These are phyloP conservation scores for Nymphalis polychloros DNA, from an alignment of 2,888 invertebrate species.

Conservation along the genomic window DNA sequence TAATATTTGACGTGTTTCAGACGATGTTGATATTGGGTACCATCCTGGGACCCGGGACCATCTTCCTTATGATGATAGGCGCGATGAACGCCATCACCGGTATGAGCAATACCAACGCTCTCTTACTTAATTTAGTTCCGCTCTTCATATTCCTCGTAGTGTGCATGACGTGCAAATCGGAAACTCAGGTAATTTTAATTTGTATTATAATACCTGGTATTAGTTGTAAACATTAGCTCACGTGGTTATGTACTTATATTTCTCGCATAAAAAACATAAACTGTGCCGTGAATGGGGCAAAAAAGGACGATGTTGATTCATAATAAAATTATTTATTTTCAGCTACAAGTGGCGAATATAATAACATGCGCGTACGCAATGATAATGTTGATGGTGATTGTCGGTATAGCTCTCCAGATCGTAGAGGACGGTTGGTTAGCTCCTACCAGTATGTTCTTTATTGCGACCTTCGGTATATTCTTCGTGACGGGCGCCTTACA, in stretches of 20 bases:
- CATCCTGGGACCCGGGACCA: slow-evolving; percentile 90
- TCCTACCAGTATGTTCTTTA: slow-evolving; percentile 92
- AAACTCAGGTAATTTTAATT: slow-evolving; percentile 82
- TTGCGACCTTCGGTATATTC: slow-evolving; percentile 86
- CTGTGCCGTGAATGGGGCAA: neutral
- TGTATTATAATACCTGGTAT: too few species aligned
- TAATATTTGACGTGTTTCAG: slow-evolving; percentile 50
- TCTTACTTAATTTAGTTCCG: slow-evolving; percentile 86
- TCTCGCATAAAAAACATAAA: too few species aligned
- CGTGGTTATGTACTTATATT: too few species aligned
- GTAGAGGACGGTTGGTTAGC: slow-evolving; percentile 89
- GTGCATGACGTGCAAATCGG: slow-evolving; percentile 85
- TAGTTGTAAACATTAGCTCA: too few species aligned
- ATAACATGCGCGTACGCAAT: slow-evolving; percentile 90
- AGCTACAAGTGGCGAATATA: slow-evolving; percentile 87
- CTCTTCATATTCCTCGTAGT: slow-evolving; percentile 84
- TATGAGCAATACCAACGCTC: slow-evolving; percentile 85
- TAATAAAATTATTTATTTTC: slow-evolving; percentile 42
- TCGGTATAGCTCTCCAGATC: slow-evolving; percentile 90
- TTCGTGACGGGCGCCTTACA: slow-evolving; percentile 86
- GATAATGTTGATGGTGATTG: slow-evolving; percentile 93
- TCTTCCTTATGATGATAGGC: slow-evolving; percentile 91
- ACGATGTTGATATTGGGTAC: slow-evolving; percentile 87
- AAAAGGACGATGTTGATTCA: too few species aligned
- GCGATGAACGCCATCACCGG: slow-evolving; percentile 90